Percentiles rank a stretch among this genome's conserved stretches.
These are phyloP conservation scores for Trichonephila inaurata DNA, from an alignment of 1,140 invertebrate species.

Conservation along the genomic window DNA sequence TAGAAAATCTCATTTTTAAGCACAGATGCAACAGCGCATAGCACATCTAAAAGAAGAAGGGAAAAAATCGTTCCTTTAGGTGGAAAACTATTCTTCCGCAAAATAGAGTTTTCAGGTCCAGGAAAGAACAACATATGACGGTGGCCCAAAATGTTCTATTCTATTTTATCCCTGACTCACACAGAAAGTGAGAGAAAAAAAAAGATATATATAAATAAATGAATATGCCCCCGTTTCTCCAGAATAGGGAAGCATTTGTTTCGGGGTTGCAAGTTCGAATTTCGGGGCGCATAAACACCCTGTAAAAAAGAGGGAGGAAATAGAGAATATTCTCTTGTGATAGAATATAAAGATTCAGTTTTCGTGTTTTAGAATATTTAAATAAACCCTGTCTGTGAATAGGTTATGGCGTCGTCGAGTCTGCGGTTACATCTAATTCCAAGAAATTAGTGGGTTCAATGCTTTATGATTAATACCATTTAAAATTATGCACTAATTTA, in stretches of 20 bases:
- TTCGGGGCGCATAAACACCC: not conserved
- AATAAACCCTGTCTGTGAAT: no score
- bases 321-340: not conserved
- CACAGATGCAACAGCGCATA: constrained; percentile 42
- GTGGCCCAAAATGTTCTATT: constrained; percentile 48
- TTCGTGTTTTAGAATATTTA: no score
- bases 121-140: constrained; percentile 47
- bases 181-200: not conserved
- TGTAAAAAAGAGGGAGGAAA: not conserved
- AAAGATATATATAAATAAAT: constrained; percentile 59
- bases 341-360: no score
- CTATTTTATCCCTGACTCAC: constrained; percentile 42
- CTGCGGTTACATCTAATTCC: no score
- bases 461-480: no score
- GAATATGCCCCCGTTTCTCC: constrained; percentile 30
- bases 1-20: constrained; percentile 72
- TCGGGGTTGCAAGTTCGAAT: constrained; percentile 8
- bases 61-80: constrained; percentile 33
- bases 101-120: constrained; percentile 60
- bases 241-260: constrained; percentile 40
- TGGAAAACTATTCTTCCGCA: constrained; percentile 40
- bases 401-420: no score
- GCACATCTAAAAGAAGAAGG: not conserved
- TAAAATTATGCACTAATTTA: no score
- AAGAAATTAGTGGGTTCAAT: no score